Evolutionary conservation across 2,113 vertebrate genomes (phyloP).

Genomic region (Vidua chalybeata): DNA sequence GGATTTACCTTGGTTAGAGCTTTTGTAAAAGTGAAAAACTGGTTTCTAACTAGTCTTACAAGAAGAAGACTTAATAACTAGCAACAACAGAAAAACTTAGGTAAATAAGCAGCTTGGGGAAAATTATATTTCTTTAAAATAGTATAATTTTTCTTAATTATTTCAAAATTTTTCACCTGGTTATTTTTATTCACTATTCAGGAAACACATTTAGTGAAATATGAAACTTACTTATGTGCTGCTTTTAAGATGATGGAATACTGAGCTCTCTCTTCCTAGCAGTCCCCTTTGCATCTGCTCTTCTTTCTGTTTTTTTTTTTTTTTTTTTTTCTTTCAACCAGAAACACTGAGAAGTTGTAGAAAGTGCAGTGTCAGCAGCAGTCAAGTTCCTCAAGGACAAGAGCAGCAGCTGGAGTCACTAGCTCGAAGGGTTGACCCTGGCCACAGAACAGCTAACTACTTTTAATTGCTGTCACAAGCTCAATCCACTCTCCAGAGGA

Average conservation of each 20-base stretch:
- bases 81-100: background rate
- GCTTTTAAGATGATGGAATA: background rate
- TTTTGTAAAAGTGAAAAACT: background rate
- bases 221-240: background rate
- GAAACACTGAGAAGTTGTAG: background rate
- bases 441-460: background rate
- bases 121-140: background rate
- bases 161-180: background rate
- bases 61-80: background rate
- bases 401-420: background rate
- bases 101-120: background rate
- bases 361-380: background rate
- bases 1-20: background rate
- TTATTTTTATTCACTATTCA: background rate
- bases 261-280: background rate
- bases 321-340: background rate
- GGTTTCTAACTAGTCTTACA: background rate
- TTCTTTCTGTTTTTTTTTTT: background rate
- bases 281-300: background rate
- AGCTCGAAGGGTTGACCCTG: background rate
- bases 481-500: background rate
- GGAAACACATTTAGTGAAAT: background rate
- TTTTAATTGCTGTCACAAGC: background rate
- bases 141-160: background rate
- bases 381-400: background rate